phyloP scores from a whole-genome alignment of 2,113 vertebrate genomes.

The Eurypyga helias region DNA sequence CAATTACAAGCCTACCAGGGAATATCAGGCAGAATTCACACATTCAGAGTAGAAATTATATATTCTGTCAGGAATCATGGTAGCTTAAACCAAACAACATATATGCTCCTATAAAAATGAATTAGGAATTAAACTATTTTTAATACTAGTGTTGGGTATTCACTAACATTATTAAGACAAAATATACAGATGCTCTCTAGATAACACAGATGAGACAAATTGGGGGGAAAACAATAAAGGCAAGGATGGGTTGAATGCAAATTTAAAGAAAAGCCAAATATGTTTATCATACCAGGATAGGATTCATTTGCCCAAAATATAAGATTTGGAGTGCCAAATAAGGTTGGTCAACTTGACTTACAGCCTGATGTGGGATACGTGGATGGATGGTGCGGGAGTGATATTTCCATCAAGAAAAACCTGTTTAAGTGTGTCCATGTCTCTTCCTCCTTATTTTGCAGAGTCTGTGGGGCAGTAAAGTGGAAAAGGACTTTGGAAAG shows the following conservation, averaged over 20 bases:
- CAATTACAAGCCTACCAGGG: background rate
- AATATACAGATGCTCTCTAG: background rate
- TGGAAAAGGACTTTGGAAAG: background rate
- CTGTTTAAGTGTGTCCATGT: accelerated
- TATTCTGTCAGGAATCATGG: background rate
- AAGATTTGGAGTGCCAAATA: background rate
- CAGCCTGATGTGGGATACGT: background rate
- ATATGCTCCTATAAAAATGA: background rate
- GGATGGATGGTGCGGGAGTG: background rate
- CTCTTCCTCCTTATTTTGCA: background rate
- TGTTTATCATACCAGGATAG: background rate
- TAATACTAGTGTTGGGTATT: background rate
- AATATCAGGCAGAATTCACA: background rate
- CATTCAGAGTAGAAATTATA: background rate
- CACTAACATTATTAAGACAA: background rate
- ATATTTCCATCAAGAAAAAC: background rate
- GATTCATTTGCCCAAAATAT: background rate
- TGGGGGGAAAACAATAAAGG: accelerated
- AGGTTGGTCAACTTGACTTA: background rate
- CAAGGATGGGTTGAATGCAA: accelerated
- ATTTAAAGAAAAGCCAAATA: background rate
- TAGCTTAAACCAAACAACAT: background rate
- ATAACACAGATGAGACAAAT: background rate
- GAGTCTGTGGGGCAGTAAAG: background rate
- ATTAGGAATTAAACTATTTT: background rate